A percentile compares a stretch with the other conserved stretches of the same genome.
Conservation (phyloP, 2,888 invertebrate genomes). For the Archips xylosteana region DNA sequence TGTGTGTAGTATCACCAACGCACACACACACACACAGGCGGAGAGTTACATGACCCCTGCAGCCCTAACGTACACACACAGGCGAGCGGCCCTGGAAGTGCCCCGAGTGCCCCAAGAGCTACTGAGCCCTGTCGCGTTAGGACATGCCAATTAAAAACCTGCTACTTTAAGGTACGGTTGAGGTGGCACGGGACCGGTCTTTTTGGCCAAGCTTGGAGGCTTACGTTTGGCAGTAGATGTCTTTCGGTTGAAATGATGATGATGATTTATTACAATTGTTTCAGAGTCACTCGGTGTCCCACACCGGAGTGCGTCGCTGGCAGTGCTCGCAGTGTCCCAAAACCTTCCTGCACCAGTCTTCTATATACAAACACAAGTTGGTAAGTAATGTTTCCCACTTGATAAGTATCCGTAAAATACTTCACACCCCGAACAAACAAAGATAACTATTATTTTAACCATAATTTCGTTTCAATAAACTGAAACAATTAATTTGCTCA, state of each 20-base stretch:
- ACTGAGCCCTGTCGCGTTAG: slow-evolving; percentile 67
- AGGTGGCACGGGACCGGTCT: too few relatives aligned
- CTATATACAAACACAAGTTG: slow-evolving; percentile 41
- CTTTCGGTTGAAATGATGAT: too few relatives aligned
- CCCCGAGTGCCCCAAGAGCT: slow-evolving; percentile 63
- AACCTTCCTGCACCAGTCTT: slow-evolving; percentile 41
- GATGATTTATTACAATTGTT: neutral
- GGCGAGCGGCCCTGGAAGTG: slow-evolving; percentile 69
- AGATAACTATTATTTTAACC: too few relatives aligned
- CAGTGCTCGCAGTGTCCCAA: slow-evolving; percentile 41
- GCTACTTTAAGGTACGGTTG: too few relatives aligned
- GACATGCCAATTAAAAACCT: too few relatives aligned
- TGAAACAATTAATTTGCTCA: too few relatives aligned
- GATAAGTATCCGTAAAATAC: too few relatives aligned
- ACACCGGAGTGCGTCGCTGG: slow-evolving; percentile 40
- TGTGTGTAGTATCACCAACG: slow-evolving; percentile 61
- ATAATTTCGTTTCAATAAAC: too few relatives aligned
- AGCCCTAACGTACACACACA: slow-evolving; percentile 59
- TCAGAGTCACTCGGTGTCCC: slow-evolving; percentile 39
- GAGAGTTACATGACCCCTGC: too few relatives aligned
- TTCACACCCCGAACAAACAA: too few relatives aligned
- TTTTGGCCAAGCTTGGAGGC: too few relatives aligned
- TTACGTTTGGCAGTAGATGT: too few relatives aligned
- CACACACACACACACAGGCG: slow-evolving; percentile 33
- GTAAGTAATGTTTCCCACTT: neutral